Percentiles rank a stretch among this genome's conserved stretches.
Conservation (phyloP, 2,797 vertebrate species). For the Cossypha caffra region DNA sequence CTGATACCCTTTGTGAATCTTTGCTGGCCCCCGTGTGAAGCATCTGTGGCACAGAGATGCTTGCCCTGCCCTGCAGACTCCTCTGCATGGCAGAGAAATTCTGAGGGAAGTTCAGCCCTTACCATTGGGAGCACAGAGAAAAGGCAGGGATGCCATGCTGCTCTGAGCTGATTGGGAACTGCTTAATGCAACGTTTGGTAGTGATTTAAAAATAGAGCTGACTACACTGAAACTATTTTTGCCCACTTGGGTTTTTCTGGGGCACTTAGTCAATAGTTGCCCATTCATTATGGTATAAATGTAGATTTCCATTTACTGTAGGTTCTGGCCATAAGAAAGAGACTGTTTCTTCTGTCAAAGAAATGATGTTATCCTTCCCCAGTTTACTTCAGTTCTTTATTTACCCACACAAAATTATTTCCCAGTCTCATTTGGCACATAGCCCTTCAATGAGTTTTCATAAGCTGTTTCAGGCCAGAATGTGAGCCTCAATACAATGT, state of each 20-base stretch:
- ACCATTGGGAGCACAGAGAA: background rate
- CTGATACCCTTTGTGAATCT: background rate
- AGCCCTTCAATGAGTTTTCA: background rate
- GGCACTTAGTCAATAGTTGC: background rate
- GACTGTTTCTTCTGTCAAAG: background rate
- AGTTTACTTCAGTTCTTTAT: background rate
- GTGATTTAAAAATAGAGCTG: background rate
- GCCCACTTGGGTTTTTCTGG: background rate
- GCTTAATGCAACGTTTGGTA: background rate
- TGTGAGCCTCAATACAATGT: background rate
- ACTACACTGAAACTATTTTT: background rate
- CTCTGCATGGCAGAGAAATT: background rate
- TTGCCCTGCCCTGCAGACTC: background rate
- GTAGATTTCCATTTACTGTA: background rate
- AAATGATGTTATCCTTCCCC: background rate
- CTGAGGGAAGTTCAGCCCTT: background rate
- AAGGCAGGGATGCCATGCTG: background rate
- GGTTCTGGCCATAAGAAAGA: background rate
- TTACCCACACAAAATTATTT: background rate
- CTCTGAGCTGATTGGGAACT: background rate
- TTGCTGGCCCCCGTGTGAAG: background rate
- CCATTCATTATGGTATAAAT: background rate
- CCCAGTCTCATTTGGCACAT: background rate
- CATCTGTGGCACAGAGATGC: background rate
- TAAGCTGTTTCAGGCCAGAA: background rate